Evolutionary conservation across 2,113 vertebrate species (phyloP), one percentile per base, ranked within the genome.

Genomic region (Myiagra hebetior): DNA sequence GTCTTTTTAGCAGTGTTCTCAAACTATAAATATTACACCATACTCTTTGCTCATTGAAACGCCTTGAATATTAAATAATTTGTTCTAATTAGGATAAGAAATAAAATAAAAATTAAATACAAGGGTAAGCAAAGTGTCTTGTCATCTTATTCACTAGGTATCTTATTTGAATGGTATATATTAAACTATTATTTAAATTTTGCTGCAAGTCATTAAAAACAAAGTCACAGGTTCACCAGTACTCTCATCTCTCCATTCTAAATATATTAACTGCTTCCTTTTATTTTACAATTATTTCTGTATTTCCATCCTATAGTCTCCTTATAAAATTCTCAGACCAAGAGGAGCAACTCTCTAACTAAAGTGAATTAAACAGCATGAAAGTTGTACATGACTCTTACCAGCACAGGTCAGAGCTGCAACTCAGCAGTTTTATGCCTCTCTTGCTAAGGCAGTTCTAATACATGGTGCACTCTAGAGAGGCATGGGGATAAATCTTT

Each of bases 211-310:
- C 59, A 81, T 95, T 92, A 94, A 91, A 96, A 94, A 73, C 59
- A 91, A 91, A 94, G 89, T 87, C 82, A 85, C 15, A 81, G 53
- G 55, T 95, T 95, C 67, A 89, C 52, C 18, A 46, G 37, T 41
- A 30, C 8, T 70, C 28, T 91, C 49, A 8, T 64, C 64, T 73
- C 70, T 59, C 17, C 9, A 49, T 85, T 94, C 59, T 73, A 80
- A 93, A 75, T 95, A 53, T 80, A 80, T 81, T 83, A 94, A 77
- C 35, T 23, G 3, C 10, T 87, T 7, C 4, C 3, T 93, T 96
- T 95, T 85, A 93, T 97, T 97, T 96, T 72, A 62, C 89, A 89
- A 65, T 65, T 37, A 56, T 85, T 92, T 92, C 52, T 55, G 8
- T 30, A 68, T 81, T 93, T 83, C 33, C 11, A 65, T 89, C 20